Base-by-base conservation (phyloP, 2,888 invertebrate genomes). In the Cotesia congregata region DNA sequence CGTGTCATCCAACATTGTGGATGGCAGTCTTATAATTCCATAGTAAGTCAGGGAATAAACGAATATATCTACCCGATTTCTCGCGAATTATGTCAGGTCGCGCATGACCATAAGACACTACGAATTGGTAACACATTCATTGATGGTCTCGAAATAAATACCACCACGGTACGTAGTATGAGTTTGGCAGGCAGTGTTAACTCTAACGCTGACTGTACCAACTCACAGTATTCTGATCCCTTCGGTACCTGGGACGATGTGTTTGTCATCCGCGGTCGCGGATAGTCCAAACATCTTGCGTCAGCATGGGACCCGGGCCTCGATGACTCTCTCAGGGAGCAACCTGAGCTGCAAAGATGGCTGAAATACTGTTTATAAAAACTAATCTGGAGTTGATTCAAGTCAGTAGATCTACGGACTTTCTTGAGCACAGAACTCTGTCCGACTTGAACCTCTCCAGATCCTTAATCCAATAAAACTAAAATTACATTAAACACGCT, bases 131-230 rank as follows among this genome's bases (percentile, higher is more conserved):
- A 3, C 50, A 12, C 50, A 50, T 9, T 12, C 12, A 50, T 50
- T 9, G 50, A 50, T 50, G 50, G 50, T 0, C 12, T 50, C 2
- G 50, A 9, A 9, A 0, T 4, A 50, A 50, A 50, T 12, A 50
- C 50, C 1, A 50, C 50, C 12, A 50, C 12, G 1, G 12, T 12
- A 12, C 50, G 50, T 50, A 50, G 50, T 9, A 50, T 50, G 2
- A 50, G 9, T 12, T 50, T 50, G 2, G 50, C 50, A 7, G 50
- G 50, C 2, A 38, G n/a, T 1, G 12, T 75, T 6, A 17, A 73
- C 65, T 75, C 72, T 0, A 74, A 78, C 40, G 74, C 71, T 6
- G 74, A 74, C 68, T 64, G 79, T 38, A 71, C 38, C 20, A 20
- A 20, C 1, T 20, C 20, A 1, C 20, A 20, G 2, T 20, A 20